Conservation (phyloP, 2,113 vertebrate genomes). For the Butorides virescens region DNA sequence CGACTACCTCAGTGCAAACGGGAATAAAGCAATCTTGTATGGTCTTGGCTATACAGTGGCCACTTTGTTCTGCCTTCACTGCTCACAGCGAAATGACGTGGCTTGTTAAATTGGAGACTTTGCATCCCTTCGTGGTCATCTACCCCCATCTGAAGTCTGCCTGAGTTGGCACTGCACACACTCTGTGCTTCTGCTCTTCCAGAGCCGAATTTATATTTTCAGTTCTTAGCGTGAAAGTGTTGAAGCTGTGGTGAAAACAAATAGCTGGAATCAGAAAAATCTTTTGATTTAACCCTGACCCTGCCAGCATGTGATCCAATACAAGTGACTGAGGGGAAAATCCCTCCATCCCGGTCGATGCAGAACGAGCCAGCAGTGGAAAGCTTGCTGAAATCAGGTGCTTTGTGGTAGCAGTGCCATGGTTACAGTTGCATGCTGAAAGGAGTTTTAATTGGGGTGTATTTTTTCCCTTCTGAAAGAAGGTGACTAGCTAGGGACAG, state of each 20-base stretch:
- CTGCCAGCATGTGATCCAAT: not conserved
- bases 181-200: not conserved
- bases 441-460: not conserved
- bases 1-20: constrained; percentile 36
- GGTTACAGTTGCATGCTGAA: not conserved
- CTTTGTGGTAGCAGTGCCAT: not conserved
- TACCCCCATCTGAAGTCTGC: not conserved
- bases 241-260: constrained; percentile 10
- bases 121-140: not conserved
- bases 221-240: not conserved
- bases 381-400: not conserved
- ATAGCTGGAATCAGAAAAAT: not conserved
- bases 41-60: constrained; percentile 23
- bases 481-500: not conserved
- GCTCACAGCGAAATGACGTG: not conserved
- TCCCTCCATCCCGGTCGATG: not conserved
- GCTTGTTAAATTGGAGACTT: not conserved
- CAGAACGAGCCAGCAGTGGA: not conserved
- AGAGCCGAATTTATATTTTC: not conserved
- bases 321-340: not conserved
- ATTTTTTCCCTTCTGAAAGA: not conserved
- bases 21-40: constrained; percentile 47
- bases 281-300: not conserved
- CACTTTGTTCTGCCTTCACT: constrained; percentile 34
- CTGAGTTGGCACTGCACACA: not conserved